phyloP scores from a whole-genome alignment of 2,888 invertebrate genomes.

The Pyrrhosoma nymphula region DNA sequence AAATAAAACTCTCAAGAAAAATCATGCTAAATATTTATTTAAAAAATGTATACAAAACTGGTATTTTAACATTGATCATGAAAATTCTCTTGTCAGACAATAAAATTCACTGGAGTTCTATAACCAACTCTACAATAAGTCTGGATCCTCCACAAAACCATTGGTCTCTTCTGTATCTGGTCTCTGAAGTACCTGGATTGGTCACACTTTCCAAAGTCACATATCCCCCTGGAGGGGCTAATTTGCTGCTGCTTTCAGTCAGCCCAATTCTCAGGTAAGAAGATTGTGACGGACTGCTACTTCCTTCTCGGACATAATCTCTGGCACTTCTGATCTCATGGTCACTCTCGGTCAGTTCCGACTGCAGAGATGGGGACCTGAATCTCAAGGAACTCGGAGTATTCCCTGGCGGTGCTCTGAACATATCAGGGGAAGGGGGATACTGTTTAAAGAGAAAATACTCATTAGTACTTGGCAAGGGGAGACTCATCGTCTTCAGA shows the following conservation, averaged over 20 bases:
- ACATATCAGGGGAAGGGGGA: slow-evolving; percentile 45
- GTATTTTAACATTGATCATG: neutral
- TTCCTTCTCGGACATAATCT: slow-evolving; percentile 10
- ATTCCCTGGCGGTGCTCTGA: neutral
- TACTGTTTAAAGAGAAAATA: slow-evolving; percentile 5
- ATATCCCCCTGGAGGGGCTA: slow-evolving; percentile 11
- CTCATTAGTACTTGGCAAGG: neutral
- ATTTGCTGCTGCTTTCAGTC: neutral
- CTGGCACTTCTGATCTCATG: neutral
- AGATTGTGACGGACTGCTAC: neutral
- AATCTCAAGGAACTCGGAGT: neutral
- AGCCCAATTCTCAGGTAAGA: slow-evolving; percentile 32
- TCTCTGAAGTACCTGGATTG: neutral
- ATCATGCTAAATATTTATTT: too few species aligned
- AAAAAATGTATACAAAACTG: neutral
- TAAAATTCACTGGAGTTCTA: neutral
- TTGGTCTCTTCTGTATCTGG: slow-evolving; percentile 3
- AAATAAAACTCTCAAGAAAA: neutral
- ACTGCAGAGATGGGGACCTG: neutral
- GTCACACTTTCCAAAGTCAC: slow-evolving; percentile 41
- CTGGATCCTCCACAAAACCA: slow-evolving; percentile 58
- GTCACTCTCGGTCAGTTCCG: slow-evolving; percentile 29
- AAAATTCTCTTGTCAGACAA: neutral
- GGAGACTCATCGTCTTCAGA: too few species aligned
- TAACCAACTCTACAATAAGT: slow-evolving; percentile 63